These are phyloP conservation scores for Meandrusa payeni DNA, from an alignment of 2,888 invertebrate species.

Conservation along the genomic window DNA sequence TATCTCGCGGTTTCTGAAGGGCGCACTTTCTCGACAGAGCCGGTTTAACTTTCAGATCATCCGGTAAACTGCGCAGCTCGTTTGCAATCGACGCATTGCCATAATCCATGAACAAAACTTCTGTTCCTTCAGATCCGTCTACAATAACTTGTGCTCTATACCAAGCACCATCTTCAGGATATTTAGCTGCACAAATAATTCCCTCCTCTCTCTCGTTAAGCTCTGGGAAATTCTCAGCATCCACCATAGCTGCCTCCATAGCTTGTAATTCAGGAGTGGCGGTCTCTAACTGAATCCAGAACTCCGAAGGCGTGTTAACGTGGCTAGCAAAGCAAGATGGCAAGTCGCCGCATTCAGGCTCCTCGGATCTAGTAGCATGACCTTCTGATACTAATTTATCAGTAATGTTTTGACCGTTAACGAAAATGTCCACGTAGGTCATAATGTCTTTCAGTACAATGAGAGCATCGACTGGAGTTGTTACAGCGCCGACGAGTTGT, in stretches of 20 bases:
- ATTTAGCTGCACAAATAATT: conserved; percentile 83
- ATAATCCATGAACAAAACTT: conserved; percentile 85
- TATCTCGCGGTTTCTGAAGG: conserved; percentile 79
- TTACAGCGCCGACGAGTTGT: conserved; percentile 69
- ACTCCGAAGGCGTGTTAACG: conserved; percentile 86
- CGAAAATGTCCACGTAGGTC: conserved; percentile 84
- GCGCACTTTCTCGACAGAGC: conserved; percentile 83
- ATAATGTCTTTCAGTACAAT: conserved; percentile 81
- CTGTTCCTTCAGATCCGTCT: conserved; percentile 76
- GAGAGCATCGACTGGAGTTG: conserved; percentile 71
- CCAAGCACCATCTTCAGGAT: conserved; percentile 84
- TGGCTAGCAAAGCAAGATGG: conserved; percentile 87
- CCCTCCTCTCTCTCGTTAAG: conserved; percentile 71
- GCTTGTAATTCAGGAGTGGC: conserved; percentile 76
- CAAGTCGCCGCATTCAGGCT: conserved; percentile 72
- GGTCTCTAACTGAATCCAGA: conserved; percentile 90
- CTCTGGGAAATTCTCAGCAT: conserved; percentile 76
- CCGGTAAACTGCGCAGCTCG: conserved; percentile 81
- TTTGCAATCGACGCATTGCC: conserved; percentile 82
- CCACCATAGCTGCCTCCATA: conserved; percentile 79
- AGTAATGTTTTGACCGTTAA: conserved; percentile 81
- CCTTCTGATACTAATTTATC: conserved; percentile 82
- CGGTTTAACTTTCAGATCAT: conserved; percentile 80
- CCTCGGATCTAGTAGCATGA: conserved; percentile 78
- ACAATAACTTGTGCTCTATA: conserved; percentile 84